Evolutionary conservation across 2,797 vertebrate genomes (phyloP), one percentile per base, ranked within the genome.

Genomic region (Emys orbicularis): DNA sequence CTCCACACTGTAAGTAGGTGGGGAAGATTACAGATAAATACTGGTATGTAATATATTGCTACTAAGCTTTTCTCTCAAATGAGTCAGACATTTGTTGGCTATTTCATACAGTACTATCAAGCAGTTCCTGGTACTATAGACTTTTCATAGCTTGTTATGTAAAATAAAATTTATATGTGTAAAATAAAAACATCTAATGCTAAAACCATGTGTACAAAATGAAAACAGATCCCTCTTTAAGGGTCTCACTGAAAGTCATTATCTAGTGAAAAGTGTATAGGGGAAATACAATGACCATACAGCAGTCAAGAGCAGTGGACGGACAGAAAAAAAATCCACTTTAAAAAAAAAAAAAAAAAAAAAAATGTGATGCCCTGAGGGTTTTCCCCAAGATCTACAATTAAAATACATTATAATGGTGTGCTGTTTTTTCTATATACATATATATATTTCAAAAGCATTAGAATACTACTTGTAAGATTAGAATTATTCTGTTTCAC

Each of bases 91-190:
- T 97, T 96, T 90, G 86, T 95, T 98, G 96, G 96, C 96, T 97
- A 74, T 98, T 98, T 98, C 97, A 91, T 96, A 90, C 89, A 97
- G 82, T 97, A 80, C 95, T 97, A 88, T 97, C 96, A 95, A 97
- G 91, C 96, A 97, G 68, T 96, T 98, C 80, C 94, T 96, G 93
- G 96, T 97, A 97, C 94, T 96, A 97, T 97, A 90, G 82, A 97
- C 79, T 98, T 72, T 97, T 91, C 95, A 89, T 97, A 96, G 91
- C 88, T 98, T 98, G 88, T 7, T 94, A 92, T 95, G 90, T 97
- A 97, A 98, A 98, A 96, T 97, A 97, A 97, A 96, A 94, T 97
- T 98, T 98, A 53, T 98, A 97, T 94, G 89, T 98, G 95, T 98
- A 97, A 98, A 98, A 93, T 96, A 97, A 95, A 97, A 97, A 59